A percentile compares a stretch with the other conserved stretches of the same genome.
Conservation (phyloP, 2,888 invertebrate genomes). For the Silvanus unidentatus region DNA sequence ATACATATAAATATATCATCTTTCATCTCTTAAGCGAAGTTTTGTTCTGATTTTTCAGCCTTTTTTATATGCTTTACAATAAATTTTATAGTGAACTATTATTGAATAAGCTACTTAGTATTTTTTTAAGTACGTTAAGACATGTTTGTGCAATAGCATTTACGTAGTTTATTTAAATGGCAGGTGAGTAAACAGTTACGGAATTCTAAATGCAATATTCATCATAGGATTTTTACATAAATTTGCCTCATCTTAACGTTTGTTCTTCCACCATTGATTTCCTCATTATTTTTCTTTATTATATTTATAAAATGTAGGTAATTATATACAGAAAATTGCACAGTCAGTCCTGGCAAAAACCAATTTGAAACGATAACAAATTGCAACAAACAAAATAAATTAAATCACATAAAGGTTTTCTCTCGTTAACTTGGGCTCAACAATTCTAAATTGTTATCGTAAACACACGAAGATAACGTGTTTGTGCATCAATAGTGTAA, state of each 20-base stretch:
- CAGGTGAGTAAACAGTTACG: constrained; percentile 19
- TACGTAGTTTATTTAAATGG: constrained; percentile 14
- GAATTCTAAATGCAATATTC: neutral
- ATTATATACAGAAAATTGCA: constrained; percentile 33
- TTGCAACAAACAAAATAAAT: constrained; percentile 10
- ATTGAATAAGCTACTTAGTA: constrained; percentile 13
- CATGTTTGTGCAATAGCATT: constrained; percentile 20
- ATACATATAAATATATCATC: no score
- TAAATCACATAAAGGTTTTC: constrained; percentile 19
- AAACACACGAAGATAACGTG: neutral
- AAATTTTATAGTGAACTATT: constrained; percentile 11
- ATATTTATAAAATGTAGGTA: neutral
- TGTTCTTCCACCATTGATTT: no score
- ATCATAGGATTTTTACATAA: neutral
- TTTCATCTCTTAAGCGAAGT: no score
- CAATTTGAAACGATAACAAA: constrained; percentile 9
- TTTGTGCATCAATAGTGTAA: neutral
- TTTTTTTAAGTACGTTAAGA: constrained; percentile 21
- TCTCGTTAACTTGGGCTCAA: constrained; percentile 8
- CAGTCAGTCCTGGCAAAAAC: constrained; percentile 39
- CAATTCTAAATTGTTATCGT: neutral
- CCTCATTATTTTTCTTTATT: neutral
- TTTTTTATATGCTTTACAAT: constrained; percentile 12
- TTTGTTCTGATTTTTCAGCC: constrained; percentile 14
- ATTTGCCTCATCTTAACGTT: neutral